These are phyloP conservation scores for Meliscaeva auricollis DNA, from an alignment of 2,888 invertebrate species.

Conservation along the genomic window DNA sequence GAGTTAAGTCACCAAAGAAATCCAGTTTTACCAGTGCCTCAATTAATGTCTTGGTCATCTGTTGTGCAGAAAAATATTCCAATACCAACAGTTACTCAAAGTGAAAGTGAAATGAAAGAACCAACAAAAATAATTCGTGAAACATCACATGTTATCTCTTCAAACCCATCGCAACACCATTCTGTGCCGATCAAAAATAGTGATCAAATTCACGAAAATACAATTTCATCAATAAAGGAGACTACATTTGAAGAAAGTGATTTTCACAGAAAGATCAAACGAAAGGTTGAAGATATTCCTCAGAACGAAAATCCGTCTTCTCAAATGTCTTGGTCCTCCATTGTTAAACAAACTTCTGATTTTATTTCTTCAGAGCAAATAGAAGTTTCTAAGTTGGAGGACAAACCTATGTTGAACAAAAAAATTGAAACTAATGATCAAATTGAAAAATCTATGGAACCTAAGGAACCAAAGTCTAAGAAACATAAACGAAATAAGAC, in stretches of 20 bases:
- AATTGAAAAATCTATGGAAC: not conserved
- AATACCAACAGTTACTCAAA: not conserved
- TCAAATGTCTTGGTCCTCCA: conserved; percentile 49
- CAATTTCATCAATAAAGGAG: too few species aligned
- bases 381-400: not conserved
- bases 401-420: not conserved
- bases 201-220: too few species aligned
- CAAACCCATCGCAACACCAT: too few species aligned
- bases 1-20: too few species aligned
- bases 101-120: not conserved
- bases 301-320: not conserved
- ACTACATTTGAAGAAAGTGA: not conserved
- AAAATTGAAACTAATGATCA: not conserved
- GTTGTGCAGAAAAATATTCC: conserved; percentile 11
- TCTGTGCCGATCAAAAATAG: too few species aligned
- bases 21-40: not conserved
- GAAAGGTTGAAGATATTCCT: not conserved
- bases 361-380: not conserved
- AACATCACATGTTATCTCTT: too few species aligned
- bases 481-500: conserved; percentile 42
- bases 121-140: not conserved
- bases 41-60: conserved; percentile 19
- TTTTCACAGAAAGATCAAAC: not conserved
- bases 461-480: not conserved
- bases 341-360: conserved; percentile 37